Evolutionary conservation across 1,140 invertebrate genomes (phyloP).

Genomic region (Drosophila asahinai): DNA sequence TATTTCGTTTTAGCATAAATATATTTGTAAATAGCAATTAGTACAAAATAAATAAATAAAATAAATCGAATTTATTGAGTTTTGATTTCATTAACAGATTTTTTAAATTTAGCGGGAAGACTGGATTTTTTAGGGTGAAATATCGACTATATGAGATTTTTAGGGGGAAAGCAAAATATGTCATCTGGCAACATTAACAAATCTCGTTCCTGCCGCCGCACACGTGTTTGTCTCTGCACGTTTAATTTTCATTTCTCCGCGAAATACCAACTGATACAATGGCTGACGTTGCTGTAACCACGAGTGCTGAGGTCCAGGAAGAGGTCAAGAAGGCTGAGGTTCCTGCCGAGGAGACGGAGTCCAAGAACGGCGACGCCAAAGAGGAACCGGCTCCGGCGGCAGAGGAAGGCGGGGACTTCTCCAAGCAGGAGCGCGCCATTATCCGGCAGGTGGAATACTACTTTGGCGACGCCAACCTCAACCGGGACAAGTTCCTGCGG

Average conservation of each 20-base stretch:
- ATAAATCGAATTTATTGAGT: too few relatives aligned
- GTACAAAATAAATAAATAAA: too few relatives aligned
- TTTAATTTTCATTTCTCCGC: conserved; percentile 21
- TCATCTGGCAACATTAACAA: too few relatives aligned
- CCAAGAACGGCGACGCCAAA: conserved; percentile 61
- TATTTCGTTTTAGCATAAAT: too few relatives aligned
- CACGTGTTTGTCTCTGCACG: conserved; percentile 52
- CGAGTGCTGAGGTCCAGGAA: conserved; percentile 44
- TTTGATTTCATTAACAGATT: too few relatives aligned
- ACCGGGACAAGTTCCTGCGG: conserved; percentile 95
- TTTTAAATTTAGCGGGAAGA: too few relatives aligned
- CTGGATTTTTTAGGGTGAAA: too few relatives aligned
- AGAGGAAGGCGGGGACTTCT: conserved; percentile 39
- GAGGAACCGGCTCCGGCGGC: conserved; percentile 39
- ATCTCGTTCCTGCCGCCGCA: conserved; percentile 15
- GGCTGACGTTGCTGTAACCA: conserved; percentile 65
- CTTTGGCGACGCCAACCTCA: conserved; percentile 94
- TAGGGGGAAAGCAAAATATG: too few relatives aligned
- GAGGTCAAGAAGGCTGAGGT: conserved; percentile 15
- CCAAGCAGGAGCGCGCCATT: conserved; percentile 87
- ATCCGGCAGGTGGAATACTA: conserved; percentile 89
- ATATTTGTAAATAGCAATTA: too few relatives aligned
- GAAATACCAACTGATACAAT: conserved; percentile 43
- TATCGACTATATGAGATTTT: too few relatives aligned
- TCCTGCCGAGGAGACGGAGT: conserved; percentile 8